Evolutionary conservation across 2,113 vertebrate species (phyloP).

Genomic region (Sinocyclocheilus grahami): DNA sequence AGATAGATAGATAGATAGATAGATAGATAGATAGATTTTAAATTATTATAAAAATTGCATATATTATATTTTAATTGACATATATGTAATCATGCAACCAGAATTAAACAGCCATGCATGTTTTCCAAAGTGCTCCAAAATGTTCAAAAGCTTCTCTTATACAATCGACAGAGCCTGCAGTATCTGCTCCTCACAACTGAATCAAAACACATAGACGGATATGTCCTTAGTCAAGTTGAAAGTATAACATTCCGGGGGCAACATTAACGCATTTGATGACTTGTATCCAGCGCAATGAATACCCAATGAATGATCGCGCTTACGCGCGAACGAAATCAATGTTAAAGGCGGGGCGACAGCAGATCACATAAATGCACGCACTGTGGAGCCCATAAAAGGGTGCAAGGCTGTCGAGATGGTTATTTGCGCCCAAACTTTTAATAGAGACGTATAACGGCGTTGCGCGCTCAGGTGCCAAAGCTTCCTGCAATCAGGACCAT

Average conservation of each 20-base stretch:
- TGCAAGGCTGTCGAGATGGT: conserved; percentile 7
- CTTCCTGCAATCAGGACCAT: conserved; percentile 62
- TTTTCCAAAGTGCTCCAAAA: background rate
- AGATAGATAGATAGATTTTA: background rate
- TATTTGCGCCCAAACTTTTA: conserved; percentile 42
- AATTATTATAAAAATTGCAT: too few relatives aligned
- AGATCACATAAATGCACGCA: conserved; percentile 31
- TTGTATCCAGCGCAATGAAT: conserved; percentile 48
- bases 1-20: background rate
- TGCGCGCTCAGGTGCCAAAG: conserved; percentile 26
- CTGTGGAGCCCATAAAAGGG: conserved; percentile 57
- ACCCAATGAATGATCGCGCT: conserved; percentile 59
- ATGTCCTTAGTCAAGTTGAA: background rate
- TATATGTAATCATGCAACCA: background rate
- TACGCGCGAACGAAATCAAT: conserved; percentile 58
- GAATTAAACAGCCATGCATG: too few relatives aligned
- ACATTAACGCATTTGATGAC: conserved; percentile 53
- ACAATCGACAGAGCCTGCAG: background rate
- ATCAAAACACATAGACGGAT: conserved; percentile 14
- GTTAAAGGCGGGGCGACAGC: conserved; percentile 58
- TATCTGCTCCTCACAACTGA: background rate
- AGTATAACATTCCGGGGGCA: conserved; percentile 29
- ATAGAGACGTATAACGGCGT: conserved; percentile 11
- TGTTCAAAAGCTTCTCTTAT: background rate
- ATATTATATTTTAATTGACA: background rate